Evolutionary conservation across 2,113 vertebrate genomes (phyloP).

Genomic region (Glaucomys volans): DNA sequence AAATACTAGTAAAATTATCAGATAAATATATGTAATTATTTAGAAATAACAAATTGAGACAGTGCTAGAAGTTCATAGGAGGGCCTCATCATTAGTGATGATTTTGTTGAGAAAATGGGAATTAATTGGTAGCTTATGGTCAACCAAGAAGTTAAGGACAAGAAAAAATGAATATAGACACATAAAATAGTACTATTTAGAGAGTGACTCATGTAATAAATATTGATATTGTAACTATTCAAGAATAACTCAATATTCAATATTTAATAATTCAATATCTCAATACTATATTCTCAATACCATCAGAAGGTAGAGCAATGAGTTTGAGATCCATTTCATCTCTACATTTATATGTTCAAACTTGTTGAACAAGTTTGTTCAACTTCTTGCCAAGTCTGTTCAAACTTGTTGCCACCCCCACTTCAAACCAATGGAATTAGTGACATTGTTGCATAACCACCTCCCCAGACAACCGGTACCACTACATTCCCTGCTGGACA

Average conservation of each 20-base stretch:
- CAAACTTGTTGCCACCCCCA: background rate
- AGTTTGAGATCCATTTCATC: slow-evolving; percentile 10
- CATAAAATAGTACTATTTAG: background rate
- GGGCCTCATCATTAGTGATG: background rate
- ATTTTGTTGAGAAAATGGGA: background rate
- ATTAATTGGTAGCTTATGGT: background rate
- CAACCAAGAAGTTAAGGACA: background rate
- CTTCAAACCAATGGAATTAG: background rate
- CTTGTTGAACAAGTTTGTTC: too few relatives aligned
- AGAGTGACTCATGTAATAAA: background rate
- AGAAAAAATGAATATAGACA: background rate
- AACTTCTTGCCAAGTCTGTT: too few relatives aligned
- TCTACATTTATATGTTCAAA: background rate
- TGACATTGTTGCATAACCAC: background rate
- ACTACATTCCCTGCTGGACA: background rate
- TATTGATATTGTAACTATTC: background rate
- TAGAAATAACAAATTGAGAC: background rate
- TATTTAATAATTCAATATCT: slow-evolving; percentile 20
- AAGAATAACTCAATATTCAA: background rate
- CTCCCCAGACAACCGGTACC: background rate
- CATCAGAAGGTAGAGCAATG: background rate
- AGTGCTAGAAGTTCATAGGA: background rate
- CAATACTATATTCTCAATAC: background rate
- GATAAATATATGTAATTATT: slow-evolving; percentile 11
- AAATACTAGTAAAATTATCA: background rate